A percentile compares a stretch with the other conserved stretches of the same genome.
These are phyloP conservation scores for Alcis repandata DNA, from an alignment of 2,888 invertebrate genomes.

Conservation along the genomic window DNA sequence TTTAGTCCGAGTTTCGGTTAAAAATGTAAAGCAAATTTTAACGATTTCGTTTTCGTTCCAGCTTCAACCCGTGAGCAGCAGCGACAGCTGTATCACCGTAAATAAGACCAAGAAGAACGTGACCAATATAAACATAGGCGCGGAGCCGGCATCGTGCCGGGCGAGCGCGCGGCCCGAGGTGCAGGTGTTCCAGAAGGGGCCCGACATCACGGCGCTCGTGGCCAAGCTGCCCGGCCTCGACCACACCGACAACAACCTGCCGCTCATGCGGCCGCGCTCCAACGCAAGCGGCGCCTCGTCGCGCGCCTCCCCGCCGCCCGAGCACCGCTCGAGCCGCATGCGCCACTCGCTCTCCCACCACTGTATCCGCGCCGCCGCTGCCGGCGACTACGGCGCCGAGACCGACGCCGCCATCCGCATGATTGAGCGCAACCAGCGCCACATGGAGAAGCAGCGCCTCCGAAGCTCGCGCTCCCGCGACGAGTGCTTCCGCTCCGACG, in stretches of 20 bases:
- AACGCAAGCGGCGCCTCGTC: constrained; percentile 87
- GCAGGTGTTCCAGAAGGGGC: constrained; percentile 92
- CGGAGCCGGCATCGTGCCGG: constrained; percentile 76
- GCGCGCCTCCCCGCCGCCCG: constrained; percentile 65
- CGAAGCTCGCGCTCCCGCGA: constrained; percentile 76
- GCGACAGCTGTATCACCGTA: constrained; percentile 82
- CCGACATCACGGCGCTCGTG: constrained; percentile 92
- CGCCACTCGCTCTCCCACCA: constrained; percentile 81
- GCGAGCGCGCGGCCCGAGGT: constrained; percentile 85
- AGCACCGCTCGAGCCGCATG: constrained; percentile 76
- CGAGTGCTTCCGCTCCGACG: constrained; percentile 77
- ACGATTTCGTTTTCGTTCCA: constrained; percentile 51
- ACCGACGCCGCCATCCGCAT: constrained; percentile 86
- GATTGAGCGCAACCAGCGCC: constrained; percentile 87
- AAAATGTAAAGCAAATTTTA: background rate
- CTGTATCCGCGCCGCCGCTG: constrained; percentile 74
- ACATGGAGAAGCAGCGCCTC: constrained; percentile 86
- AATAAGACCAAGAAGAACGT: constrained; percentile 88
- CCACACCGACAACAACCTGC: constrained; percentile 73
- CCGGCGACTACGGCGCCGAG: constrained; percentile 86
- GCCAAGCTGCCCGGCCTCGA: constrained; percentile 88
- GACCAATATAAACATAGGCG: constrained; percentile 90
- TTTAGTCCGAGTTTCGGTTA: background rate
- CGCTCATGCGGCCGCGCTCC: constrained; percentile 83
- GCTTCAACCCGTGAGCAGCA: constrained; percentile 75